Base-by-base conservation (phyloP, 2,888 invertebrate genomes). In the Cepaea hortensis region DNA sequence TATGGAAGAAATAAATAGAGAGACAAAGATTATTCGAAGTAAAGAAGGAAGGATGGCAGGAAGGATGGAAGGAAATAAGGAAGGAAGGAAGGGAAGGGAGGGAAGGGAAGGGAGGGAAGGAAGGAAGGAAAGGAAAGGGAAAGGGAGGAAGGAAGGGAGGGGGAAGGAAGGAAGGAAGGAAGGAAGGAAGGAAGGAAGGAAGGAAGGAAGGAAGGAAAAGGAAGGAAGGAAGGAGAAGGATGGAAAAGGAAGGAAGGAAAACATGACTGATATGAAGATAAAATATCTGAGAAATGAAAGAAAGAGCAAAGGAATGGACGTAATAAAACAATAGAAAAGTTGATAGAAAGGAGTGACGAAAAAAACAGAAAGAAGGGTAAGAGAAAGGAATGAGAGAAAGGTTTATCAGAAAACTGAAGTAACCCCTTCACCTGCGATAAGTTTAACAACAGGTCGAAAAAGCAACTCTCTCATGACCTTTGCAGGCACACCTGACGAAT, bases 91-190 rank as follows among this genome's bases (percentile, higher is more conserved):
- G 55, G 9, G 55, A 55, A 55, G 9, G n/a, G 4, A 68, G 68
- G 13, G 6, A 68, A 15, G 6, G 20, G 23, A 23, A n/a, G n/a
- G n/a, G n/a, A n/a, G n/a, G n/a, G 3, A 72, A 3, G 7, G 23
- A 72, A 72, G n/a, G 72, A 72, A 72, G n/a, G 72, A 72, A 72
- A 72, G 72, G 23, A 18, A 72, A n/a, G n/a, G n/a, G n/a, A 9
- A n/a, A 72, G 72, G 18, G 7, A 73, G 55, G 55, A 55, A 55
- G 55, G 55, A 55, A 55, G 55, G 55, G 9, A 55, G 55, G 55
- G 9, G 55, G 55, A 55, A 55, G 55, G 55, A 55, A 55, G 55
- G 55, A 55, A 55, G 55, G 55, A 55, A 55, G 55, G 55, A 55
- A 55, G 55, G 55, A 55, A 55, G 55, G 55, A 55, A 55, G 55